These are phyloP conservation scores for Galaxias olidus DNA, from an alignment of 2,797 vertebrate species.

Conservation along the genomic window DNA sequence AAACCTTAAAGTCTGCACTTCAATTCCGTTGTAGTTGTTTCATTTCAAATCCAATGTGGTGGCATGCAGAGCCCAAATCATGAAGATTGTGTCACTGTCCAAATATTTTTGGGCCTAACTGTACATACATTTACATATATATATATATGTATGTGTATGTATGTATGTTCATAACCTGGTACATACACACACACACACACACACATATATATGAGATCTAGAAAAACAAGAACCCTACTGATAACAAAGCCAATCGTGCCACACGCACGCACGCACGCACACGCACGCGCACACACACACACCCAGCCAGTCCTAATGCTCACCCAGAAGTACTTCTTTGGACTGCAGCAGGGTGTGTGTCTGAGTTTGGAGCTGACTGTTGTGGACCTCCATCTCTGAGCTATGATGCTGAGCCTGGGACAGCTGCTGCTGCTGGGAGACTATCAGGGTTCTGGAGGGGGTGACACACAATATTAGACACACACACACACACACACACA, in stretches of 20 bases:
- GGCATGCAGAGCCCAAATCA: no score
- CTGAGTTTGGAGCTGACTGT: slow-evolving; percentile 75
- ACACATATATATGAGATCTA: slow-evolving; percentile 6
- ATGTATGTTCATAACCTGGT: no score
- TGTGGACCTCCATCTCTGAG: slow-evolving; percentile 73
- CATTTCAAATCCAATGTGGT: no score
- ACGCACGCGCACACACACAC: not conserved
- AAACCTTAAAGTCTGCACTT: no score
- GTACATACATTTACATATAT: no score
- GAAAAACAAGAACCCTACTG: no score
- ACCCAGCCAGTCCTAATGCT: slow-evolving; percentile 24
- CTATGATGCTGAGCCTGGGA: slow-evolving; percentile 71
- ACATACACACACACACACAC: no score
- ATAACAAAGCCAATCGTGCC: no score
- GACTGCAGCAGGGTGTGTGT: slow-evolving; percentile 72
- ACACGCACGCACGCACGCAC: not conserved
- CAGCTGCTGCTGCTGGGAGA: slow-evolving; percentile 74
- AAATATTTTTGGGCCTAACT: no score
- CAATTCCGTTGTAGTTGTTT: no score
- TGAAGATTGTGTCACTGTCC: no score
- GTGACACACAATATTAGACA: not conserved
- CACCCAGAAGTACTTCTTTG: slow-evolving; percentile 81
- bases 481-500: slow-evolving; percentile 2
- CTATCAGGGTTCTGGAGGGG: slow-evolving; percentile 42
- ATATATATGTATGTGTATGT: not conserved